A percentile compares a stretch with the other conserved stretches of the same genome.
phyloP scores from a whole-genome alignment of 2,888 invertebrate species.

The Heteromurus nitidus region DNA sequence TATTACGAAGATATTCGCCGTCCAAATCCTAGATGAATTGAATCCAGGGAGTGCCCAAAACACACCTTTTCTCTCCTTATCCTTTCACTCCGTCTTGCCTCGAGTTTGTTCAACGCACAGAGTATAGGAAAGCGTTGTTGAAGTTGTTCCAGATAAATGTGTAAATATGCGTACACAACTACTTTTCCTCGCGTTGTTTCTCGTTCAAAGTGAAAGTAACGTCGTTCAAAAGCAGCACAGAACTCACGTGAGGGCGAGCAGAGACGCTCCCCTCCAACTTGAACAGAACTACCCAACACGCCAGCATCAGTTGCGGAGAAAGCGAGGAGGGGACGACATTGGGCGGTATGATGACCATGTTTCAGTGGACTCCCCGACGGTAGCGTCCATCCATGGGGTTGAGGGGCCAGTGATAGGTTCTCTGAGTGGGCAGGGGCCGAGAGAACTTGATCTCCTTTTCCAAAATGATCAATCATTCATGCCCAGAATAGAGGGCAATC shows the following conservation, averaged over 20 bases:
- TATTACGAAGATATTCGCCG: background rate
- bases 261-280: background rate
- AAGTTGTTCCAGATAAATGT: background rate
- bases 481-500: slow-evolving; percentile 40
- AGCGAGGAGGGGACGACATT: background rate
- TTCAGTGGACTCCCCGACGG: slow-evolving; percentile 6
- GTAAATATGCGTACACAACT: slow-evolving; percentile 50
- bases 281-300: background rate
- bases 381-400: slow-evolving; percentile 39
- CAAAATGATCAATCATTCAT: slow-evolving; percentile 60
- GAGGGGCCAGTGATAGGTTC: background rate
- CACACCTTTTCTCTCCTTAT: too few species aligned
- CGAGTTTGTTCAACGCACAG: background rate
- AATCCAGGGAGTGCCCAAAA: too few species aligned
- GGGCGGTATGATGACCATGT: background rate
- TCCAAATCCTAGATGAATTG: background rate
- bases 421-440: slow-evolving; percentile 40
- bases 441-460: slow-evolving; percentile 53
- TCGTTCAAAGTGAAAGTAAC: slow-evolving; percentile 60
- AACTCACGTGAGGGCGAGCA: slow-evolving; percentile 4
- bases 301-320: background rate
- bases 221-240: slow-evolving; percentile 33
- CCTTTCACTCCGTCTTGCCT: too few species aligned
- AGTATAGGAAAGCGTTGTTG: background rate
- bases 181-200: slow-evolving; percentile 50